Conservation (phyloP, 2,113 vertebrate species). For the Guaruba guarouba region DNA sequence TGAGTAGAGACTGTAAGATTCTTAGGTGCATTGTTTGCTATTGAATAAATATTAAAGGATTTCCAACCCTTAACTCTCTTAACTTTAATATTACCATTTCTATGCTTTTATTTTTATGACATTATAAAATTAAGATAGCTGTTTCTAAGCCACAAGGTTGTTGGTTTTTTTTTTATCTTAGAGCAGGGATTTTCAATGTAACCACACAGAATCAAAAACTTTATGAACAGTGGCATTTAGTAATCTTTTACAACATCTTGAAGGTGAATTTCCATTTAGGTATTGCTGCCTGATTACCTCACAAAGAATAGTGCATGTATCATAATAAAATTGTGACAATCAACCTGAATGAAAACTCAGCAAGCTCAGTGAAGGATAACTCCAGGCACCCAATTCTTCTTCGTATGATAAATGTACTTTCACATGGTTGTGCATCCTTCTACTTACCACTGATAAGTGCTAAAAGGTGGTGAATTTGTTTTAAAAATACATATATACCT, state of each 20-base stretch:
- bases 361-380: background rate
- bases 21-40: background rate
- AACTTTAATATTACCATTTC: background rate
- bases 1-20: background rate
- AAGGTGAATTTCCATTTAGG: background rate
- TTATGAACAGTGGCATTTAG: background rate
- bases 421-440: background rate
- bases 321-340: background rate
- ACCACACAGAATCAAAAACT: background rate
- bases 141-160: background rate
- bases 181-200: background rate
- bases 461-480: background rate
- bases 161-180: background rate
- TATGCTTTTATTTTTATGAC: slow-evolving; percentile 4
- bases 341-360: background rate
- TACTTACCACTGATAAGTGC: background rate
- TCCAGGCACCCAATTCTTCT: background rate
- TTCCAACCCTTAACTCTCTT: background rate
- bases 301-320: background rate
- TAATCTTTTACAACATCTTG: background rate
- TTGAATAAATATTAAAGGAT: background rate
- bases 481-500: background rate
- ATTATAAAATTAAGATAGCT: background rate
- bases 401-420: background rate
- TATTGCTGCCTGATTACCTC: background rate